A percentile compares a stretch with the other conserved stretches of the same genome.
Evolutionary conservation across 2,888 invertebrate genomes (phyloP).

Genomic region (Hofmannophila pseudospretella): DNA sequence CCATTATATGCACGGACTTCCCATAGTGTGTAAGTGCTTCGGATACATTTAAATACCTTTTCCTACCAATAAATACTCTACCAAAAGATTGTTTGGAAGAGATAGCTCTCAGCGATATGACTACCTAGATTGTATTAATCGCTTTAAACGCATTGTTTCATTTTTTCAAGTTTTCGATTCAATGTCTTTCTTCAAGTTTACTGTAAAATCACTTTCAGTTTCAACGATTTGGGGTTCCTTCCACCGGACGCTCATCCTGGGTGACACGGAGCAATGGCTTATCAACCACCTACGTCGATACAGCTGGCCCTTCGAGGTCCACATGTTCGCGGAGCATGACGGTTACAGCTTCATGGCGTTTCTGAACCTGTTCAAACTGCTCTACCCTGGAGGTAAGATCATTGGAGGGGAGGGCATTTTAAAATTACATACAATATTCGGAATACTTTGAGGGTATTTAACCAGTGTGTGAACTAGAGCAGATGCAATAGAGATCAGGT

Average conservation of each 20-base stretch:
- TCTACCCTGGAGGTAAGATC: constrained; percentile 58
- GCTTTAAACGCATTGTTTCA: too few species aligned
- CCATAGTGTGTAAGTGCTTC: too few species aligned
- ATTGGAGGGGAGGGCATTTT: not conserved
- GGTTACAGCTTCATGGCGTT: constrained; percentile 52
- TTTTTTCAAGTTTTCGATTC: too few species aligned
- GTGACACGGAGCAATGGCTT: constrained; percentile 34
- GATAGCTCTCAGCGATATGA: too few species aligned
- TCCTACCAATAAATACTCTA: too few species aligned
- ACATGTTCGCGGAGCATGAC: constrained; percentile 33
- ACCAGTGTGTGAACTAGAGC: too few species aligned
- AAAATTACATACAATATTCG: not conserved
- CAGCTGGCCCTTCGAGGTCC: constrained; percentile 60
- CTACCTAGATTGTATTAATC: too few species aligned
- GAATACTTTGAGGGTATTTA: too few species aligned
- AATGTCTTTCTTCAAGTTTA: too few species aligned
- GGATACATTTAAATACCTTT: too few species aligned
- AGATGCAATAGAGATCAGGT: too few species aligned
- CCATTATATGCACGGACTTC: constrained; percentile 28
- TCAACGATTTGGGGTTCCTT: constrained; percentile 56
- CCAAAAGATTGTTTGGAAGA: too few species aligned
- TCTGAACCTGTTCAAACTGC: constrained; percentile 47
- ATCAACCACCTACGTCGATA: constrained; percentile 33
- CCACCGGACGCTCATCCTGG: constrained; percentile 51
- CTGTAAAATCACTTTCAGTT: constrained; percentile 29